Conservation (phyloP, 2,113 vertebrate species). For the Plectropomus leopardus region DNA sequence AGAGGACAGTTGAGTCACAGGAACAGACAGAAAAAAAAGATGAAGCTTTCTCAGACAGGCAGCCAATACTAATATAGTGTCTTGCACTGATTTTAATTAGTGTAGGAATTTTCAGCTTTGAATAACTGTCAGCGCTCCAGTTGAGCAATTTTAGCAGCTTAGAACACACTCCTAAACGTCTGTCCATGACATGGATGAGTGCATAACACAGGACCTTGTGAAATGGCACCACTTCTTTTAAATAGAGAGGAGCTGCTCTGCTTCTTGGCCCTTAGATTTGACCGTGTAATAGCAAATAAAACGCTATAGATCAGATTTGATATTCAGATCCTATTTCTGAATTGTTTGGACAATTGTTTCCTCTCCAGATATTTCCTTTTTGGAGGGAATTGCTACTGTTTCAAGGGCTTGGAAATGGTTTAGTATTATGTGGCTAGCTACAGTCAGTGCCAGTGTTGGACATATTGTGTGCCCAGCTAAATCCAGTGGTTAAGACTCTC, state of each 20-base stretch:
- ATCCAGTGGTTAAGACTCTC: constrained; percentile 27
- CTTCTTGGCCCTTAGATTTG: background rate
- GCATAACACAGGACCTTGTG: background rate
- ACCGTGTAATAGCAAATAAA: constrained; percentile 13
- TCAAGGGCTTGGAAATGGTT: constrained; percentile 16
- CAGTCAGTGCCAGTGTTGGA: constrained; percentile 14
- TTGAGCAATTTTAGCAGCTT: constrained; percentile 29
- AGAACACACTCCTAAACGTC: constrained; percentile 14
- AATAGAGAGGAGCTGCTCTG: constrained; percentile 12
- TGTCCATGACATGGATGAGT: constrained; percentile 20
- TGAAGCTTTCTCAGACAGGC: background rate
- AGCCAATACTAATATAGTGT: background rate
- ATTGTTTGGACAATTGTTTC: background rate
- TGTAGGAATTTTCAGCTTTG: constrained; percentile 18
- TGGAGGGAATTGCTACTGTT: background rate
- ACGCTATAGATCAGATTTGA: constrained; percentile 4
- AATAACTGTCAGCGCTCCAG: constrained; percentile 17
- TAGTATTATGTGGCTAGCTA: background rate
- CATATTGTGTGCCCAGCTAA: constrained; percentile 14
- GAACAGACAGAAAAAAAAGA: background rate
- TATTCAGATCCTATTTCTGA: background rate
- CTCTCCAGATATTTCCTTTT: background rate
- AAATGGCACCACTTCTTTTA: constrained; percentile 23
- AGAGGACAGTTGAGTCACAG: background rate
- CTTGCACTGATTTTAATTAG: constrained; percentile 32